Percentiles rank a stretch among this genome's conserved stretches.
phyloP scores from a whole-genome alignment of 2,797 vertebrate species.

The Etheostoma nigrum region DNA sequence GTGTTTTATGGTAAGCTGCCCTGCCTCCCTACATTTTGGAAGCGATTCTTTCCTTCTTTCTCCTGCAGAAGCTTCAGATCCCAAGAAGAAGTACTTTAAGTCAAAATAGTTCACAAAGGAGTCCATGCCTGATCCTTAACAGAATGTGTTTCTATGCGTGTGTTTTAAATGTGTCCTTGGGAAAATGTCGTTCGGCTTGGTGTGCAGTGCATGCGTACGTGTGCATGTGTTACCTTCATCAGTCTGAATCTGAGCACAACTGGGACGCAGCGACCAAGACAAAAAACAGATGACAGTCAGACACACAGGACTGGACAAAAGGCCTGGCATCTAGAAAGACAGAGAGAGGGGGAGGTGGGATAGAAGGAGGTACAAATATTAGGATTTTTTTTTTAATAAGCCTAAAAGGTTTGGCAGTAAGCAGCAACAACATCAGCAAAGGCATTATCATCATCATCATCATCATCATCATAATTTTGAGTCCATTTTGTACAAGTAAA shows the following conservation, averaged over 20 bases:
- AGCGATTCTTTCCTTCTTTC: constrained; percentile 3
- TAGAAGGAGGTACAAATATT: constrained; percentile 4
- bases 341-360: constrained; percentile 18
- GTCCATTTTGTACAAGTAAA: constrained; percentile 19
- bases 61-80: constrained; percentile 17
- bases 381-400: constrained; percentile 23
- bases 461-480: constrained; percentile 17
- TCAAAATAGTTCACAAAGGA: constrained; percentile 46
- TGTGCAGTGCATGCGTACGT: constrained; percentile 6
- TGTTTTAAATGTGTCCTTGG: constrained; percentile 7
- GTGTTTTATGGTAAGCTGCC: constrained; percentile 6
- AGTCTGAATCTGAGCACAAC: constrained; percentile 79
- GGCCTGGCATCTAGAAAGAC: constrained; percentile 82
- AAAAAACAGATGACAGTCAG: constrained; percentile 86
- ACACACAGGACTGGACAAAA: constrained; percentile 81
- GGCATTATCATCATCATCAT: constrained; percentile 2
- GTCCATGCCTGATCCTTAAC: constrained; percentile 35
- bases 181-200: constrained; percentile 6
- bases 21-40: constrained; percentile 4
- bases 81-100: constrained; percentile 17
- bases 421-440: constrained; percentile 22
- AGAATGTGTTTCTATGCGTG: constrained; percentile 9
- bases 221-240: constrained; percentile 81
- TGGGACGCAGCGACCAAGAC: constrained; percentile 70
- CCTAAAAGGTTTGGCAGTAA: constrained; percentile 7